These are phyloP conservation scores for Fukomys damarensis DNA, from an alignment of 2,113 vertebrate species.

Conservation along the genomic window DNA sequence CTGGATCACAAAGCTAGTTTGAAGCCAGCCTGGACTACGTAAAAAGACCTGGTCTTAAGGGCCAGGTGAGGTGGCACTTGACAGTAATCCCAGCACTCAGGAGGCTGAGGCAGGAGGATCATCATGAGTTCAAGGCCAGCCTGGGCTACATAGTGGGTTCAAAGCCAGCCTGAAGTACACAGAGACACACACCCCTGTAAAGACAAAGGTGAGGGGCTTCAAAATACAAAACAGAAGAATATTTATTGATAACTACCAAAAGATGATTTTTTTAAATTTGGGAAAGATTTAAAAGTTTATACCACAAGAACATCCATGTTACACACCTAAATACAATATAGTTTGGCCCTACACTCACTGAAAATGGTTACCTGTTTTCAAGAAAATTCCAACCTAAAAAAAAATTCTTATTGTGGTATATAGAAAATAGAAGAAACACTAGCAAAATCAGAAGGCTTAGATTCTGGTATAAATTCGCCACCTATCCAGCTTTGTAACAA, in stretches of 20 bases:
- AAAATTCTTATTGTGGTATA: slow-evolving; percentile 9
- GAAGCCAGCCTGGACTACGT: neutral
- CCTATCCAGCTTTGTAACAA: neutral
- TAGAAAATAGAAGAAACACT: neutral
- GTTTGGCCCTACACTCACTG: neutral
- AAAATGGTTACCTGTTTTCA: slow-evolving; percentile 43
- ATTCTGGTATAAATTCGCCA: neutral
- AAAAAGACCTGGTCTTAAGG: too few relatives aligned
- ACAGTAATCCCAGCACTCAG: neutral
- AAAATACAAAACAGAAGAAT: neutral
- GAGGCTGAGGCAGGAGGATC: neutral
- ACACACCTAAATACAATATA: neutral
- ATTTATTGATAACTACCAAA: slow-evolving; percentile 15
- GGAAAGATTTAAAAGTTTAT: slow-evolving; percentile 13
- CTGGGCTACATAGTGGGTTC: neutral
- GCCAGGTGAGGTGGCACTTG: too few relatives aligned
- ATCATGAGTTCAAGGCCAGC: neutral
- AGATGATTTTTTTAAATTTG: slow-evolving; percentile 34
- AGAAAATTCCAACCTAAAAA: slow-evolving; percentile 55
- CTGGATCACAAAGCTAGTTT: neutral
- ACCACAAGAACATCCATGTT: neutral
- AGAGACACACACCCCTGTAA: neutral
- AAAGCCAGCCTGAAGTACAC: neutral
- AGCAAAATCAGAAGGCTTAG: slow-evolving; percentile 48
- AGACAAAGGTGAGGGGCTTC: neutral